Base-by-base conservation (phyloP, 2,888 invertebrate species). In the Orthosia cruda region DNA sequence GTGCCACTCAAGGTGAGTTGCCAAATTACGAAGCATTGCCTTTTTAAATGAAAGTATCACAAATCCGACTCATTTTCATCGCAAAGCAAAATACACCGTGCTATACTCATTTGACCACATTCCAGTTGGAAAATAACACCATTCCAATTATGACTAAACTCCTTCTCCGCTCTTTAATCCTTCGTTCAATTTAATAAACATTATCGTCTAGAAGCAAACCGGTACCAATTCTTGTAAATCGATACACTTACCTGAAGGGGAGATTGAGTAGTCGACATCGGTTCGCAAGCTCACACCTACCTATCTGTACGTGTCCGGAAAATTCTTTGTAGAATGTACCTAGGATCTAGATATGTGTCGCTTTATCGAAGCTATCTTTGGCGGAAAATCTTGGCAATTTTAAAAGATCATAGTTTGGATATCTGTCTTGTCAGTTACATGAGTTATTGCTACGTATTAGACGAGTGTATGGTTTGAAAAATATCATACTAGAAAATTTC, bases 191-290 rank as follows among this genome's bases (percentile, higher is more conserved):
- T 58, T 78, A 66, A 78, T 79, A 81, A 68, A 81, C 66, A 83
- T 54, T 70, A 78, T 83, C 61, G 63, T 66, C 45, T 78, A 9
- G 55, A 62, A 20, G 59, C 71, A 61, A 69, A 58, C 50, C 59
- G 23, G 50, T 65, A 54, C 61, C 68, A 78, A 66, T 58, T 57
- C 61, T 63, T 49, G 70, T 68, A 68, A 79, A 74, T 83, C 84
- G 74, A 83, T 83, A 81, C 71, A 68, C 80, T 83, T 63, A 65
- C 16, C 58, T 74, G 73, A 72, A 78, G 67, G 55, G 54, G 67
- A 59, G 68, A 71, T 83, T 65, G 70, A 61, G 59, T 62, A 32
- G 54, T 71, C 73, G 64, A 66, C 72, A 66, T 32, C 71, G 67
- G 47, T 32, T 76, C 65, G 64, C 18, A 16, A 67, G 59, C 74